Percentiles rank a stretch among this genome's conserved stretches.
These are phyloP conservation scores for Brotogeris chrysoptera DNA, from an alignment of 2,797 vertebrate species.

Conservation along the genomic window DNA sequence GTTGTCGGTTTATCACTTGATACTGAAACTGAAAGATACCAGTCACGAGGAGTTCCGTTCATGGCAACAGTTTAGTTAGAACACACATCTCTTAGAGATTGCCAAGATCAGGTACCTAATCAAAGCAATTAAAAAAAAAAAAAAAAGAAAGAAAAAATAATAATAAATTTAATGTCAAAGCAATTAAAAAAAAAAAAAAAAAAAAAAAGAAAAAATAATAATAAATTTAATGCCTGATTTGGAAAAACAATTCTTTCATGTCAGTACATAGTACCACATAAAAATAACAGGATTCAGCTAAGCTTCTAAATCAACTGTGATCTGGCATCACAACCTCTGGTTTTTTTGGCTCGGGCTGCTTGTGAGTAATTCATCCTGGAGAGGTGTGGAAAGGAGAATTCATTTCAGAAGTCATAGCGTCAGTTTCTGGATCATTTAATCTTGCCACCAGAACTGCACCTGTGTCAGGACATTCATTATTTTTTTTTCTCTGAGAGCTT, in stretches of 20 bases:
- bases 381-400: neutral
- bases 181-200: neutral
- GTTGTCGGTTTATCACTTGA: neutral
- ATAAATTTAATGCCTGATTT: neutral
- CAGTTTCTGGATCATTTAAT: neutral
- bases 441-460: neutral
- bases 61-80: neutral
- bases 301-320: neutral
- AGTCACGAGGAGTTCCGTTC: neutral
- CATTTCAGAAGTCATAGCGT: neutral
- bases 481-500: neutral
- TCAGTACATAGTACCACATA: neutral
- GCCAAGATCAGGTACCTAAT: neutral
- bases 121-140: neutral
- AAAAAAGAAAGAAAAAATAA: neutral
- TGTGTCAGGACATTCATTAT: neutral
- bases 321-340: neutral
- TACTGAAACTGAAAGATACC: neutral
- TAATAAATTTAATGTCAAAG: neutral
- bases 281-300: neutral
- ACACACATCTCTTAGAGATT: neutral
- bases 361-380: neutral
- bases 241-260: neutral
- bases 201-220: neutral
- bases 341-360: neutral